Base-by-base conservation (phyloP, 2,888 invertebrate species). In the Meteorus cinctellus region DNA sequence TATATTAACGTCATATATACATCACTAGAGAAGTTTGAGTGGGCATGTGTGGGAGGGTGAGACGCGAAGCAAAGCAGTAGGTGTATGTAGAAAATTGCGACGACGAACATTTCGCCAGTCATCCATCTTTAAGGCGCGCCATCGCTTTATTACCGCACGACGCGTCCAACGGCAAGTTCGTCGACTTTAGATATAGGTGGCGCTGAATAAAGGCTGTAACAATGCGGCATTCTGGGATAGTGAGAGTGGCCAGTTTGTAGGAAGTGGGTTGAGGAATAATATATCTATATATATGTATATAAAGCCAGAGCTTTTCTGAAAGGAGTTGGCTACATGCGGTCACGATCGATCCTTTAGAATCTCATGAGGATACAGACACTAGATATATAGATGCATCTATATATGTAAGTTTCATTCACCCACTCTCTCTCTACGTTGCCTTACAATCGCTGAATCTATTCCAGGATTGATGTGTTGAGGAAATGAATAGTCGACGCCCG, bases 111-210 rank as follows among this genome's bases (percentile, higher is more conserved):
- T 72, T 31, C 29, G 48, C 72, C 31, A 73, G 19, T 55, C 62
- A 76, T 76, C 72, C 59, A 69, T 76, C 76, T 76, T 76, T 55
- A 73, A 76, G 76, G 62, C 31, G 72, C 72, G 68, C 76, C 68
- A 69, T 72, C 69, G 69, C 72, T 76, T 76, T 76, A 73, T 76
- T 76, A 76, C 72, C 72, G 59, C 31, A 59, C 48, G 66, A 71
- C 75, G 45, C 67, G 36, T 62, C 66, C 59, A 67, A 45, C n/a
- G 19, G 5, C 41, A 69, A 72, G 76, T 72, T 76, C 55, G 66
- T 68, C 63, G 72, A 68, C 72, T 72, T 62, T 31, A 48, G 69
- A 51, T 55, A 65, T 55, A 55, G 55, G 55, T 55, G 55, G 19
- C 55, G 55, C 6, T 55, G 55, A 55, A 55, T 55, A 55, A 19